These are phyloP conservation scores for Ridgeia piscesae DNA, from an alignment of 1,140 invertebrate genomes.

Conservation along the genomic window DNA sequence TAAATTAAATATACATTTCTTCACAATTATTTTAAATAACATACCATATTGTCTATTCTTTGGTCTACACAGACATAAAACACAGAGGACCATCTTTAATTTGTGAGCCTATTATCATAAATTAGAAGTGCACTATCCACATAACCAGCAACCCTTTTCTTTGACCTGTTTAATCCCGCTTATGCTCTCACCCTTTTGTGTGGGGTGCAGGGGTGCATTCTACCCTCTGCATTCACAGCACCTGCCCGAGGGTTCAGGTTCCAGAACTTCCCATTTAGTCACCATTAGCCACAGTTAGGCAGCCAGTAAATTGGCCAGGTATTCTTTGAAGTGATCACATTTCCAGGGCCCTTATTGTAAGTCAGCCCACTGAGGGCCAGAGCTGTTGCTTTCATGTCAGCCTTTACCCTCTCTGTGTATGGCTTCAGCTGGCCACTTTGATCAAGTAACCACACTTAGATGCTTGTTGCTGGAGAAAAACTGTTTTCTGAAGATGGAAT, in stretches of 20 bases:
- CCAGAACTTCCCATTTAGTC: background rate
- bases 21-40: too few relatives aligned
- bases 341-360: background rate
- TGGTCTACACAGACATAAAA: too few relatives aligned
- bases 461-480: background rate
- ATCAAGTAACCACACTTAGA: background rate
- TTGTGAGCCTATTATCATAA: background rate
- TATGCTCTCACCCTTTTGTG: background rate
- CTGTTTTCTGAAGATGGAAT: background rate
- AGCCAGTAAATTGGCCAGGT: constrained; percentile 3
- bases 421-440: background rate
- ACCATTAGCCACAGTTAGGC: constrained; percentile 3
- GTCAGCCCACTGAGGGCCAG: background rate
- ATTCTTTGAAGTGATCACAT: background rate
- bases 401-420: background rate
- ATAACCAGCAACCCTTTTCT: background rate
- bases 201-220: background rate
- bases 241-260: background rate
- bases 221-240: background rate
- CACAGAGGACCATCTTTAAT: background rate
- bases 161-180: background rate
- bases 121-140: background rate
- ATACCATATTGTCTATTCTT: too few relatives aligned
- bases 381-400: background rate
- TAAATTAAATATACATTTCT: too few relatives aligned